These are phyloP conservation scores for Onychomys arenicola DNA, from an alignment of 2,797 vertebrate species.

Conservation along the genomic window DNA sequence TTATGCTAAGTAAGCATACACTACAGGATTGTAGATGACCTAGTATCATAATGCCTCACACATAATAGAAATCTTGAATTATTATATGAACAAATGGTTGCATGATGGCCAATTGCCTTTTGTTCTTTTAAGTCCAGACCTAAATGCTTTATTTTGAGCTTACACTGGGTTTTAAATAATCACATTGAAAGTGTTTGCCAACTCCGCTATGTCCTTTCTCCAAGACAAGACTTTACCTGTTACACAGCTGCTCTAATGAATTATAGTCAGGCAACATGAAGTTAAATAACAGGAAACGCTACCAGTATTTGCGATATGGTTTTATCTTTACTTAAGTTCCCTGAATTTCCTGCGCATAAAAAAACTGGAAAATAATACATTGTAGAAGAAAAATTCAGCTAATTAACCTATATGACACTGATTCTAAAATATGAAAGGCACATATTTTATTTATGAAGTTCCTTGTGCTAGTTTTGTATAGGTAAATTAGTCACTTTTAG, in stretches of 20 bases:
- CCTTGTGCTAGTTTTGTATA: constrained; percentile 41
- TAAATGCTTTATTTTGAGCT: constrained; percentile 25
- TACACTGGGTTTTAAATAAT: constrained; percentile 23
- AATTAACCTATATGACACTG: constrained; percentile 32
- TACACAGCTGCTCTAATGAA: not conserved
- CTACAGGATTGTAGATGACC: not conserved
- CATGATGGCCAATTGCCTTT: constrained; percentile 1
- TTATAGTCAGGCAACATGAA: constrained; percentile 22
- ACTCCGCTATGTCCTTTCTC: not conserved
- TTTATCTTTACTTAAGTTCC: constrained; percentile 28
- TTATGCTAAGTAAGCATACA: not conserved
- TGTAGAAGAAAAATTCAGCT: constrained; percentile 48
- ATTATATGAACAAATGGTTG: not conserved
- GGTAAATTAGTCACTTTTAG: constrained; percentile 7
- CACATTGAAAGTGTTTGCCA: not conserved
- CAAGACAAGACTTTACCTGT: not conserved
- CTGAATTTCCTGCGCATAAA: constrained; percentile 50
- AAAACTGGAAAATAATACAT: not conserved
- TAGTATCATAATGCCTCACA: not conserved
- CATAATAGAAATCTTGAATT: constrained; percentile 33
- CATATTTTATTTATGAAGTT: constrained; percentile 16
- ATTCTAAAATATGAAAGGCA: constrained; percentile 30
- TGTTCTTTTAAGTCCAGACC: constrained; percentile 33
- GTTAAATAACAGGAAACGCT: constrained; percentile 31
- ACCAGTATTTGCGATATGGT: not conserved